Percentiles rank a stretch among this genome's conserved stretches.
phyloP scores from a whole-genome alignment of 2,888 invertebrate genomes.

The Pogonocherus hispidulus region DNA sequence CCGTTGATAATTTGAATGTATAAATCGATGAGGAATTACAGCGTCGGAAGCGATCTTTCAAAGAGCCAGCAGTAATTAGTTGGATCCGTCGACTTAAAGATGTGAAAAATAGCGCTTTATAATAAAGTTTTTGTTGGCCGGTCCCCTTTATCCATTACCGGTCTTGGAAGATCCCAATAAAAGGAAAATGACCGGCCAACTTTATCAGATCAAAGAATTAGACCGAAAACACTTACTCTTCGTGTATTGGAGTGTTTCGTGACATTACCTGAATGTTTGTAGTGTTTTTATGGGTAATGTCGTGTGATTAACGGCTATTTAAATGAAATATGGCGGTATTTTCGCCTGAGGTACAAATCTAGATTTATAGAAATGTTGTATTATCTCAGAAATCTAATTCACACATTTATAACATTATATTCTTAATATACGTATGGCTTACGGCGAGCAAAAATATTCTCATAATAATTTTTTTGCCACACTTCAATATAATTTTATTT shows the following conservation, averaged over 20 bases:
- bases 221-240: constrained; percentile 14
- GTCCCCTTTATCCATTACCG: constrained; percentile 22
- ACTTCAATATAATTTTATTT: too few relatives aligned
- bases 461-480: too few relatives aligned
- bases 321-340: constrained; percentile 11
- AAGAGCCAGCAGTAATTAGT: constrained; percentile 20
- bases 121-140: constrained; percentile 27
- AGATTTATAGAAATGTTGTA: background rate
- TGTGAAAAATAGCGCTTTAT: constrained; percentile 27
- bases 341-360: background rate
- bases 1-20: constrained; percentile 19
- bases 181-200: constrained; percentile 15
- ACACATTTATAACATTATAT: background rate
- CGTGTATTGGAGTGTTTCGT: constrained; percentile 13
- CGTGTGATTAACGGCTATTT: constrained; percentile 16
- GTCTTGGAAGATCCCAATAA: constrained; percentile 17
- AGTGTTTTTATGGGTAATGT: background rate
- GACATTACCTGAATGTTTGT: constrained; percentile 1
- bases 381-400: background rate
- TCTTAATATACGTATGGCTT: background rate
- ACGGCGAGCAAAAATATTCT: too few relatives aligned
- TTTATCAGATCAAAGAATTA: constrained; percentile 27
- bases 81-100: constrained; percentile 22
- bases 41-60: constrained; percentile 27
- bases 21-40: constrained; percentile 24